A percentile compares a stretch with the other conserved stretches of the same genome.
These are phyloP conservation scores for Betta splendens DNA, from an alignment of 2,797 vertebrate genomes.

Conservation along the genomic window DNA sequence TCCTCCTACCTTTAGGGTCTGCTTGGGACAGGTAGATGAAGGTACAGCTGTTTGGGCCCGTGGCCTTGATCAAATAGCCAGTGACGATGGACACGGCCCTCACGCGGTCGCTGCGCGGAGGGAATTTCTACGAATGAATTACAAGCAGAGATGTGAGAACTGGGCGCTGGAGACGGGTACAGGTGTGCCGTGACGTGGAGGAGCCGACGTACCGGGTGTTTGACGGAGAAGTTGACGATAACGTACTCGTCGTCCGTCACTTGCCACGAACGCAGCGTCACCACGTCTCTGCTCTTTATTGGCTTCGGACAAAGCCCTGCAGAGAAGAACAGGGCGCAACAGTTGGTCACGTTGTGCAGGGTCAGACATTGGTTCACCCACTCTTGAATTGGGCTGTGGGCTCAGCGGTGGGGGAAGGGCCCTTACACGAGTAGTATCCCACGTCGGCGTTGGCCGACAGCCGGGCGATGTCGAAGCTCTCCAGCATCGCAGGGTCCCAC, in stretches of 20 bases:
- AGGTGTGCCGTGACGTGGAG: conserved; percentile 2
- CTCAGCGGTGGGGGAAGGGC: too few species aligned
- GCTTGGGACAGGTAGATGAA: conserved; percentile 87
- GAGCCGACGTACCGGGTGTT: conserved; percentile 75
- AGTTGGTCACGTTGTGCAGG: neutral
- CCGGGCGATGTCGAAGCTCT: conserved; percentile 80
- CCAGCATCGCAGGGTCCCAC: conserved; percentile 80
- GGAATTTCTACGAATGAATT: conserved; percentile 71
- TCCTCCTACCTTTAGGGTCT: conserved; percentile 84
- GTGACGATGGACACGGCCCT: conserved; percentile 85
- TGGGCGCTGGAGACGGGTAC: too few species aligned
- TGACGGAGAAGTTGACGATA: conserved; percentile 82
- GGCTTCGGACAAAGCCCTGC: conserved; percentile 82
- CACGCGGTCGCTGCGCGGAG: conserved; percentile 74
- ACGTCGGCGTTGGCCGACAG: conserved; percentile 78
- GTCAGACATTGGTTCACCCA: neutral
- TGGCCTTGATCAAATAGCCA: conserved; percentile 81
- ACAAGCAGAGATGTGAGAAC: too few species aligned
- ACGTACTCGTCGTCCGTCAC: conserved; percentile 75
- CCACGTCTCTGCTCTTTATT: conserved; percentile 81
- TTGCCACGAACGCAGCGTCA: conserved; percentile 82
- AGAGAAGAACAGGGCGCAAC: neutral
- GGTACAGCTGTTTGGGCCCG: conserved; percentile 80
- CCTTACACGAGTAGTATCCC: conserved; percentile 85
- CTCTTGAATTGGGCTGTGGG: too few species aligned